phyloP scores from a whole-genome alignment of 1,140 invertebrate species.

The Holotrichia oblita region DNA sequence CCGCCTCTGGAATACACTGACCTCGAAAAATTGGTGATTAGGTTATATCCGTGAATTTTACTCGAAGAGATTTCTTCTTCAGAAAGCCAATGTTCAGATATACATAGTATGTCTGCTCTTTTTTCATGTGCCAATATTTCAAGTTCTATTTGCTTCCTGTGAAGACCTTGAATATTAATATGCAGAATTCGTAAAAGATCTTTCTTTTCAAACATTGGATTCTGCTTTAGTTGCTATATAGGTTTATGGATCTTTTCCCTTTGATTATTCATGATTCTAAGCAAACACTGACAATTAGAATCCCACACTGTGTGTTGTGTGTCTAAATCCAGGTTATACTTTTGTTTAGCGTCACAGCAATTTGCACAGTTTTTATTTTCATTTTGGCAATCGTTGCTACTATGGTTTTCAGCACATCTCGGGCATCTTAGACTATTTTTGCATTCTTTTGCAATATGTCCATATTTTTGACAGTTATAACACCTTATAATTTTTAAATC shows the following conservation, averaged over 20 bases:
- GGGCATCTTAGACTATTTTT: slow-evolving; percentile 23
- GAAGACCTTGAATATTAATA: background rate
- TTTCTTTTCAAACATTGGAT: background rate
- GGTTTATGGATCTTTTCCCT: background rate
- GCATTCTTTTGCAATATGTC: slow-evolving; percentile 41
- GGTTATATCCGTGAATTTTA: background rate
- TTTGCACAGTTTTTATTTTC: slow-evolving; percentile 39
- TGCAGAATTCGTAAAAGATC: background rate
- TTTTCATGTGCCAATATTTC: background rate
- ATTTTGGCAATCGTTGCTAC: slow-evolving; percentile 25
- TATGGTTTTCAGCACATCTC: slow-evolving; percentile 36
- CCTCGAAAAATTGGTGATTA: background rate
- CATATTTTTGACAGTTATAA: slow-evolving; percentile 43
- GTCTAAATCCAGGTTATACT: slow-evolving; percentile 38
- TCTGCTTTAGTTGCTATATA: background rate
- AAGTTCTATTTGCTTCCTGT: background rate
- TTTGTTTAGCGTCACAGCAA: slow-evolving; percentile 38
- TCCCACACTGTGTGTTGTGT: slow-evolving; percentile 27
- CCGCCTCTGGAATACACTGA: background rate
- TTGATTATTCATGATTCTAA: background rate
- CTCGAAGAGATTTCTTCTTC: background rate
- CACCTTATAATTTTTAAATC: slow-evolving; percentile 34
- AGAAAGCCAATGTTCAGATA: background rate
- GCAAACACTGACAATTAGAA: background rate
- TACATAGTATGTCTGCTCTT: background rate